Evolutionary conservation across 2,113 vertebrate species (phyloP).

Genomic region (Siniperca knerii): DNA sequence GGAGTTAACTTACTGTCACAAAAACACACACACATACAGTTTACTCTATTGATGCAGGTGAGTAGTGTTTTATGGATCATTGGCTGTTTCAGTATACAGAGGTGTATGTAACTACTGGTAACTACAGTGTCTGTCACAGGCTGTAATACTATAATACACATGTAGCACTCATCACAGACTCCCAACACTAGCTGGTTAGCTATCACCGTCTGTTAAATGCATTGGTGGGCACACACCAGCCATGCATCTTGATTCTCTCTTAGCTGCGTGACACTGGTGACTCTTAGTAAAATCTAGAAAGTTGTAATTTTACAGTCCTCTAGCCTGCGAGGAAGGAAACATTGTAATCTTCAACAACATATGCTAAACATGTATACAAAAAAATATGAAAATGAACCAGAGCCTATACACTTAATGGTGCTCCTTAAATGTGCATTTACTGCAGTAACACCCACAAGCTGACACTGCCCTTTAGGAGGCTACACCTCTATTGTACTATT

Average conservation of each 20-base stretch:
- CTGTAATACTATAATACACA: conserved; percentile 60
- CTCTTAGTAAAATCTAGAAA: not conserved
- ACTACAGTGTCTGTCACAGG: conserved; percentile 36
- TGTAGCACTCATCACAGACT: not conserved
- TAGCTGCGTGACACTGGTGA: not conserved
- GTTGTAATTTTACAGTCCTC: not conserved
- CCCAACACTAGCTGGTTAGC: not conserved
- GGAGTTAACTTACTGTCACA: conserved; percentile 11
- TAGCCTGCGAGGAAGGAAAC: not conserved
- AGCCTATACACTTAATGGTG: not conserved
- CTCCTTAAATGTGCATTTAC: conserved; percentile 1
- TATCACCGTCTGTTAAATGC: conserved; percentile 7
- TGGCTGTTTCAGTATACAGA: conserved; percentile 76
- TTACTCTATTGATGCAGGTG: conserved; percentile 93
- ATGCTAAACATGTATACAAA: not conserved
- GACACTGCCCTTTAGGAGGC: not conserved
- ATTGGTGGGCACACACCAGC: not conserved
- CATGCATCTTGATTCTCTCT: not conserved
- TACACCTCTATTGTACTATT: not conserved
- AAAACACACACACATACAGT: conserved; percentile 29
- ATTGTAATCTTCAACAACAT: conserved; percentile 9
- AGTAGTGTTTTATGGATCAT: conserved; percentile 90
- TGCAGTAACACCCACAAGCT: not conserved
- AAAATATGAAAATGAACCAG: not conserved
- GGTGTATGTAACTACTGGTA: conserved; percentile 84